These are phyloP conservation scores for Zaprionus obscuricornis DNA, from an alignment of 2,888 invertebrate species.

Conservation along the genomic window DNA sequence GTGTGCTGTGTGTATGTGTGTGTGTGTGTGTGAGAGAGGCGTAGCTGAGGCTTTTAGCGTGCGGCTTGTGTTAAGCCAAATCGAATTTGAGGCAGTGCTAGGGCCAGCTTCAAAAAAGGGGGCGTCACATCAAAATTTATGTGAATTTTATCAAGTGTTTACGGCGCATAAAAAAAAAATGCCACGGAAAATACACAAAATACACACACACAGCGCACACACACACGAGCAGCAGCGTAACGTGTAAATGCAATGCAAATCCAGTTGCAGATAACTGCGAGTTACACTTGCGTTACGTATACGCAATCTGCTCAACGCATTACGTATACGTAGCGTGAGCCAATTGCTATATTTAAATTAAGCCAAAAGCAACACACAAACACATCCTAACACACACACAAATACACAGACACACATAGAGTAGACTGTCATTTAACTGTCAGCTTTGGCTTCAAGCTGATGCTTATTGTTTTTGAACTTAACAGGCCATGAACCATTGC, in stretches of 20 bases:
- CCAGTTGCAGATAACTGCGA: slow-evolving; percentile 41
- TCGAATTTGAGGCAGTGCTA: slow-evolving; percentile 39
- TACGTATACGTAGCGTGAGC: slow-evolving; percentile 35
- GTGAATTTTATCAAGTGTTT: slow-evolving; percentile 76
- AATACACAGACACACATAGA: slow-evolving; percentile 34
- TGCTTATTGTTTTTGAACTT: slow-evolving; percentile 57
- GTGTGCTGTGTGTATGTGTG: too few species aligned
- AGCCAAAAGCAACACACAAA: slow-evolving; percentile 13
- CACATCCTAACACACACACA: slow-evolving; percentile 15
- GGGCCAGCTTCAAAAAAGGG: not conserved
- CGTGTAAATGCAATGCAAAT: slow-evolving; percentile 55
- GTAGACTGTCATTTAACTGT: slow-evolving; percentile 64
- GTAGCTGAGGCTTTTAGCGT: slow-evolving; percentile 62
- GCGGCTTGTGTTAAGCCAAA: slow-evolving; percentile 54
- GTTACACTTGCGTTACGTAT: slow-evolving; percentile 27
- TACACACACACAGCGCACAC: slow-evolving; percentile 11
- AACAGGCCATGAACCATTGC: not conserved
- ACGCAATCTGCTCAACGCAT: slow-evolving; percentile 25
- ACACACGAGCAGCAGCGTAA: not conserved
- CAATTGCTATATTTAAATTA: slow-evolving; percentile 3
- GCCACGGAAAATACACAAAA: slow-evolving; percentile 16
- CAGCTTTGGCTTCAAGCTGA: slow-evolving; percentile 48
- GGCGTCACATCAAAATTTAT: slow-evolving; percentile 65
- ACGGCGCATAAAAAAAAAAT: slow-evolving; percentile 63
- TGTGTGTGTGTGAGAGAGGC: too few species aligned